Percentiles rank a stretch among this genome's conserved stretches.
Conservation (phyloP, 2,797 vertebrate genomes). For the Chloroceryle amazona region DNA sequence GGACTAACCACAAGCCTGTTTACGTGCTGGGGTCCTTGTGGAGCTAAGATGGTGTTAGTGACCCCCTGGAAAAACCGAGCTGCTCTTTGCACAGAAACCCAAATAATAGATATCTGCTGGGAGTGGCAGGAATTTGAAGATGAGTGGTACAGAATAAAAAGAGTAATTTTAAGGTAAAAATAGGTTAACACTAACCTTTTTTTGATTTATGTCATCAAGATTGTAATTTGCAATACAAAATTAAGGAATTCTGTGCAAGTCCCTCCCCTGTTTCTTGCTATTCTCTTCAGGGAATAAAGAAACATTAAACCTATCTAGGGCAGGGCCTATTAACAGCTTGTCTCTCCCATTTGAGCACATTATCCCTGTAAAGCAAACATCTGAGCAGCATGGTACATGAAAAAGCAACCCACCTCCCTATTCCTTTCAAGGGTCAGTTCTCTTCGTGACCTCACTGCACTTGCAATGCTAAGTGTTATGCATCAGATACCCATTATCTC, state of each 20-base stretch:
- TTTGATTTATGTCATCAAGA: neutral
- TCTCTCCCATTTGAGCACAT: neutral
- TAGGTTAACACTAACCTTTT: neutral
- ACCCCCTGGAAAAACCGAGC: neutral
- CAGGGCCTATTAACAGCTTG: neutral
- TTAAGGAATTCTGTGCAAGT: neutral
- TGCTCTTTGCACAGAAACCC: neutral
- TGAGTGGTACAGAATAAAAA: neutral
- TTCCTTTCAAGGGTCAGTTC: neutral
- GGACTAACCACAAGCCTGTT: neutral
- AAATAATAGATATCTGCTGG: neutral
- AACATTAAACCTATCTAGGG: neutral
- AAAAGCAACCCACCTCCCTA: neutral
- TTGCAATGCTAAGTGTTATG: neutral
- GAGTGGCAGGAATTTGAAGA: neutral
- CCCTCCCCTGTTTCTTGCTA: neutral
- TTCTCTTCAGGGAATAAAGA: neutral
- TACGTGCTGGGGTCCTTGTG: neutral
- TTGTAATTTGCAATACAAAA: neutral
- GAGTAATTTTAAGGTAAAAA: neutral
- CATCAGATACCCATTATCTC: neutral
- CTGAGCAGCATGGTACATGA: neutral
- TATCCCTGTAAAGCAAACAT: slow-evolving; percentile 6
- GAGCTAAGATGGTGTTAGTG: neutral
- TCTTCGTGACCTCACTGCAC: neutral